A percentile compares a stretch with the other conserved stretches of the same genome.
phyloP scores from a whole-genome alignment of 2,113 vertebrate genomes.

The Dicrurus megarhynchus region DNA sequence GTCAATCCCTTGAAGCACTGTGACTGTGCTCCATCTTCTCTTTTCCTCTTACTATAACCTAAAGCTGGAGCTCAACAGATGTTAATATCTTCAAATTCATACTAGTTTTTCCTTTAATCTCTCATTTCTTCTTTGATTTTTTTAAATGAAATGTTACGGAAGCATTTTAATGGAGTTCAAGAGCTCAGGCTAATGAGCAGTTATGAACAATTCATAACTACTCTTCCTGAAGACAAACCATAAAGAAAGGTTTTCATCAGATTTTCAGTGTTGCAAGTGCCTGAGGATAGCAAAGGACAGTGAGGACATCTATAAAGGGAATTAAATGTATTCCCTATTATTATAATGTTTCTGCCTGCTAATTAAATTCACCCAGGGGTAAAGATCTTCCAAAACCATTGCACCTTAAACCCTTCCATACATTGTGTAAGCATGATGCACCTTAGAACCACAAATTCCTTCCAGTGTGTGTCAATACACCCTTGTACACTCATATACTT shows the following conservation, averaged over 20 bases:
- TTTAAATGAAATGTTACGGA: neutral
- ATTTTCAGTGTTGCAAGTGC: neutral
- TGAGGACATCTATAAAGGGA: neutral
- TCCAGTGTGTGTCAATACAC: neutral
- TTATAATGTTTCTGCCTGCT: neutral
- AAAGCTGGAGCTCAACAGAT: neutral
- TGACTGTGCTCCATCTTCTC: neutral
- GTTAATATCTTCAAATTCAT: neutral
- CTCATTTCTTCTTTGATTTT: neutral
- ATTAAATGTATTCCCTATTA: neutral
- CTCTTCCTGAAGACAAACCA: neutral
- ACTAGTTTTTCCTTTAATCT: neutral
- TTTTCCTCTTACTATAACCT: neutral
- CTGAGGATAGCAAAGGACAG: neutral
- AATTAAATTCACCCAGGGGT: neutral
- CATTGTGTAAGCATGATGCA: neutral
- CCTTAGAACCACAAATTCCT: neutral
- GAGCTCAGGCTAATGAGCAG: neutral
- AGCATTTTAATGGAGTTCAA: constrained; percentile 2
- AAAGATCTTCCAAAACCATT: neutral
- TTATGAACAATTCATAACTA: neutral
- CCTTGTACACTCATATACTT: too few relatives aligned
- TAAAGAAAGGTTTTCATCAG: neutral
- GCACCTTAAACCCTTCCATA: neutral
- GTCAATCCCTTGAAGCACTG: neutral